Evolutionary conservation across 1,140 invertebrate species (phyloP), one percentile per base, ranked within the genome.

Genomic region (Hyposmocoma kahamanoa): DNA sequence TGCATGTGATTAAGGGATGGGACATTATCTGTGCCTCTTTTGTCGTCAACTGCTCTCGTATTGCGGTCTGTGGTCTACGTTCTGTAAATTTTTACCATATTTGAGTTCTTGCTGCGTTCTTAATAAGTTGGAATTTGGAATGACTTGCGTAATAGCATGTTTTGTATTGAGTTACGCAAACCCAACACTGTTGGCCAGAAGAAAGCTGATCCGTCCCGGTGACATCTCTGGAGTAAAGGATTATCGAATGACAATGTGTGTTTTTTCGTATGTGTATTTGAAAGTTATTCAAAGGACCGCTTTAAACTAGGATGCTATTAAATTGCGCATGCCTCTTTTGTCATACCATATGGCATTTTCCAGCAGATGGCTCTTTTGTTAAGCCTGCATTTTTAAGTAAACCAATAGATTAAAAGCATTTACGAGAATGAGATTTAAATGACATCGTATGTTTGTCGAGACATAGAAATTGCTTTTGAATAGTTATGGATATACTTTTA

Each of bases 1-100:
- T 73, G 82, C 82, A 83, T 85, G 78, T 83, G 79, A 85, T 85
- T 85, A 82, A 77, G 72, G 79, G 76, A 83, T 82, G 72, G 71
- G 67, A 85, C 75, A 78, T 83, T 82, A 83, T 83, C 65, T 82
- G 69, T 61, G 68, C 52, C 53, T 67, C 67, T 76, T 74, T 84
- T 84, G 73, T 81, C 67, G 69, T 50, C 69, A 49, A 63, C 62
- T 80, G 77, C 80, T 71, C 75, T 81, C 71, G 68, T 80, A 73
- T 70, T 80, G 76, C 63, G 77, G 80, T 82, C 71, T 82, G 73
- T 70, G 79, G 78, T 76, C 56, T 53, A 42, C 59, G 52, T 63
- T 66, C 49, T 36, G 44, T 19, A 44, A 8, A 70, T 64, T 60
- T 49, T 62, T 22, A 30, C 20, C 39, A n/a, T 22, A 22, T 30